Evolutionary conservation across 2,888 invertebrate species (phyloP), one percentile per base, ranked within the genome.

Genomic region (Cheilosia urbana): DNA sequence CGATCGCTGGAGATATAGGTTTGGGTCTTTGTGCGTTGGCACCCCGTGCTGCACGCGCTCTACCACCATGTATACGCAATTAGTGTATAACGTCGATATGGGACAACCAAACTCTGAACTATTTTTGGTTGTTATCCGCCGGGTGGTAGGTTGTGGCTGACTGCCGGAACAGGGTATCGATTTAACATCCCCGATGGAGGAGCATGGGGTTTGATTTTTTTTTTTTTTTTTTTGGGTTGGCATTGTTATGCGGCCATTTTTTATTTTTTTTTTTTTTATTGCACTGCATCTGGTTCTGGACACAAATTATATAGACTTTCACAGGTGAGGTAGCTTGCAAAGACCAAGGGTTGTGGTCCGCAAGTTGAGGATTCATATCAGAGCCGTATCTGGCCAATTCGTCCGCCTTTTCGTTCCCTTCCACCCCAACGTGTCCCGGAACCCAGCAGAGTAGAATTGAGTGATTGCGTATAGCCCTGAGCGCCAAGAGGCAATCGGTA

Each of bases 1-100:
- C 84, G 79, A 84, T 84, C 79, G 75, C 65, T 55, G 30, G 75
- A 79, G 79, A 84, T 84, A 84, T 63, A 45, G 66, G 78, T 83
- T 83, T 69, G 53, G 77, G 57, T 51, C 40, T 62, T 21, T 71
- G 53, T 47, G 62, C 57, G 60, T 71, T 71, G 75, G 73, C 68
- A 79, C 84, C 78, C 73, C 71, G 75, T 79, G 68, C 73, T 55
- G 79, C 42, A 40, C 53, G 21, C 34, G 30, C 34, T 69, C 11
- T 63, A 63, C 42, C 42, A 15, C 37, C 65, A 65, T 27, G 5
- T 37, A 37, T 37, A 37, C 37, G 37, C 71, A 81, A 75, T 80
- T 75, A 69, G 47, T 65, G 24, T 47, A 2, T 9, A 24, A 55
- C 49, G 49, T 55, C 49, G 49, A 69, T 71, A 71, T 84, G 79